Conservation (phyloP, 2,113 vertebrate genomes). For the Callocephalon fimbriatum region DNA sequence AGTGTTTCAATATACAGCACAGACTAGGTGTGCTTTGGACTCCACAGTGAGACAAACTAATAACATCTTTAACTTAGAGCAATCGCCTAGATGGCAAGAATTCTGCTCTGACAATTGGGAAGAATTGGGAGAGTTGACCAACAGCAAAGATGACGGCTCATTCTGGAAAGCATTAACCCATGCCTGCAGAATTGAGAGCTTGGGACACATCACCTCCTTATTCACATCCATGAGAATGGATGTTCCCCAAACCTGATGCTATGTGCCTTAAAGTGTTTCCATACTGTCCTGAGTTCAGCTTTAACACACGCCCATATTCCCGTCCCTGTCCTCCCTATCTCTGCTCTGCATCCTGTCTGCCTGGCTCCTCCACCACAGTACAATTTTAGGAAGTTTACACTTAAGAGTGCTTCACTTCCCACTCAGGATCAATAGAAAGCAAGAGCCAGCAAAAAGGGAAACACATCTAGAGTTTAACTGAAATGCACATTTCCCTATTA, state of each 20-base stretch:
- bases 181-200: background rate
- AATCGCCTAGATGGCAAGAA: background rate
- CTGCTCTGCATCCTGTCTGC: background rate
- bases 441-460: background rate
- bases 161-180: background rate
- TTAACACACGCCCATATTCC: rapidly evolving
- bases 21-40: background rate
- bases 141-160: background rate
- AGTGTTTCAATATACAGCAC: background rate
- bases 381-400: background rate
- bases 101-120: background rate
- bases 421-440: background rate
- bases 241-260: background rate
- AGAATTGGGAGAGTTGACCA: background rate
- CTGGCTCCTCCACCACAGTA: rapidly evolving
- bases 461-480: too few species aligned
- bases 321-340: background rate
- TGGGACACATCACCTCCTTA: background rate
- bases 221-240: rapidly evolving
- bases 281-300: background rate
- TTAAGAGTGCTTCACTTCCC: rapidly evolving
- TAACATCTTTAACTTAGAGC: background rate
- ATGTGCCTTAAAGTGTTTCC: background rate
- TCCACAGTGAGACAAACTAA: background rate
- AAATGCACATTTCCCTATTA: background rate